phyloP scores from a whole-genome alignment of 2,113 vertebrate species.

The Spilogale gracilis region DNA sequence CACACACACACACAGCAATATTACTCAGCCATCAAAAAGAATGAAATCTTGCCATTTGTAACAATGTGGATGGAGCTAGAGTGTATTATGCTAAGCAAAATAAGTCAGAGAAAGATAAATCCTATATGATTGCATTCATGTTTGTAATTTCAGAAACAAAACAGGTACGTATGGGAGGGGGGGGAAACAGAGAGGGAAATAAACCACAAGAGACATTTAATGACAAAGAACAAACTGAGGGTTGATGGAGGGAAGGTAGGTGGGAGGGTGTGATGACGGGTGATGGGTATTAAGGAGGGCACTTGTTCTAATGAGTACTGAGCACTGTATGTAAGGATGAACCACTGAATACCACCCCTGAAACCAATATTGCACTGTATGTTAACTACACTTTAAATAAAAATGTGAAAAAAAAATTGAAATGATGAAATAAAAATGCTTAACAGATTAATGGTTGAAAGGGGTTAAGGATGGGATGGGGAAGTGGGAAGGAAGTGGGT shows the following conservation, averaged over 20 bases:
- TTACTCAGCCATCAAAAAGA: not conserved
- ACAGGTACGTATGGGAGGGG: not conserved
- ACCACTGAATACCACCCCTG: not conserved
- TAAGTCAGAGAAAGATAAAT: not conserved
- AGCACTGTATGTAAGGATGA: not conserved
- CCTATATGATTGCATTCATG: not conserved
- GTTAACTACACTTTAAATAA: not conserved
- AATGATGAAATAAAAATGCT: not conserved
- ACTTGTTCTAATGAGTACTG: not conserved
- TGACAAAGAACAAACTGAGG: not conserved
- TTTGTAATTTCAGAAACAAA: not conserved
- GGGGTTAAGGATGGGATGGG: not conserved
- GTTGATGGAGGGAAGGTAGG: not conserved
- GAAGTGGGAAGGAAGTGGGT: not conserved
- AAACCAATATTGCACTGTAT: not conserved
- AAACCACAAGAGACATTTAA: not conserved
- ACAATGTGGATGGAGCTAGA: not conserved
- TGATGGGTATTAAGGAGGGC: not conserved
- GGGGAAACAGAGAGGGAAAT: not conserved
- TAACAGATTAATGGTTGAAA: not conserved
- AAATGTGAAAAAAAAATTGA: not conserved
- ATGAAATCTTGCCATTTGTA: not conserved
- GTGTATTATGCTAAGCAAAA: not conserved
- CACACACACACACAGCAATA: not conserved
- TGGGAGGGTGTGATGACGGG: not conserved